Percentiles rank a stretch among this genome's conserved stretches.
These are phyloP conservation scores for Geophilus truncorum DNA, from an alignment of 2,888 invertebrate genomes.

Conservation along the genomic window DNA sequence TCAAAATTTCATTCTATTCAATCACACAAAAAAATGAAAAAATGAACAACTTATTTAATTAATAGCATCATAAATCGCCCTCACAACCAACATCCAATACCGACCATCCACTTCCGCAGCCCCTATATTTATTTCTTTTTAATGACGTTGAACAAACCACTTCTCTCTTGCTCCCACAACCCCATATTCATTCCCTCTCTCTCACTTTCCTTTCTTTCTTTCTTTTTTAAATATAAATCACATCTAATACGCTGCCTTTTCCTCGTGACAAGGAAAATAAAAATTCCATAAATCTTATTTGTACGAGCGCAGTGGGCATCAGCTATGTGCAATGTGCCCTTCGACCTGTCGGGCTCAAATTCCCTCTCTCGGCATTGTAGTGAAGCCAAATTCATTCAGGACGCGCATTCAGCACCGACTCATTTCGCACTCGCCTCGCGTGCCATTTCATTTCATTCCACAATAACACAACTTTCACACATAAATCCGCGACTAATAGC, in stretches of 20 bases:
- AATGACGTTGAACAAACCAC: background rate
- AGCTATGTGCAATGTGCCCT: background rate
- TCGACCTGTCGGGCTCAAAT: background rate
- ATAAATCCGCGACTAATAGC: too few species aligned
- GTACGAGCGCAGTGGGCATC: background rate
- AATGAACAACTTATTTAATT: too few species aligned
- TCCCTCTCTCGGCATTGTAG: background rate
- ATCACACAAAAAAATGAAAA: too few species aligned
- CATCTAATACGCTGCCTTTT: background rate
- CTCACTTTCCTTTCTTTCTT: too few species aligned
- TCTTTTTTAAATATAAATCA: conserved; percentile 10
- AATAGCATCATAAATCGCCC: too few species aligned
- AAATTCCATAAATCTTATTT: background rate
- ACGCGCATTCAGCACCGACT: background rate
- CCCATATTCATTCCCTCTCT: too few species aligned
- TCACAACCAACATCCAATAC: too few species aligned
- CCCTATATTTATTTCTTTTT: background rate
- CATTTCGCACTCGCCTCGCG: background rate
- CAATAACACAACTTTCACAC: background rate
- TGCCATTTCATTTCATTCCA: background rate
- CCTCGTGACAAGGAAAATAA: background rate
- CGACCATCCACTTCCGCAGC: too few species aligned
- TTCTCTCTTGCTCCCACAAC: too few species aligned
- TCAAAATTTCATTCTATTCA: too few species aligned
- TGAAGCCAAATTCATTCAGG: background rate